Base-by-base conservation (phyloP, 2,113 vertebrate species). In the Vulpes lagopus region DNA sequence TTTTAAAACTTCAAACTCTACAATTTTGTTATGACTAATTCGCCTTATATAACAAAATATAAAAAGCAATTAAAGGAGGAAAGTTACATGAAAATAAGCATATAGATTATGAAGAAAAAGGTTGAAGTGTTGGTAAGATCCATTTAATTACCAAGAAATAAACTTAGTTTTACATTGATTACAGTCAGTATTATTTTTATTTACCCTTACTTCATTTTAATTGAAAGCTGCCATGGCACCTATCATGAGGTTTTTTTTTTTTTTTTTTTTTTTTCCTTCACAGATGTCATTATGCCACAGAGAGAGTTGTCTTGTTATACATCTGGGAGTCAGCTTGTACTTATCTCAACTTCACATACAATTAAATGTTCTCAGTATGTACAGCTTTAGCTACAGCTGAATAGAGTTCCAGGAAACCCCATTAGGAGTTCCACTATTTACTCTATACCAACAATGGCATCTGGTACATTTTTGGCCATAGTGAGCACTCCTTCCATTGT, bases 381-480 rank as follows among this genome's bases (percentile, higher is more conserved):
- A 73, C 64, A 84, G 74, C 74, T 92, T 96, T 90, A 88, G 83
- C 65, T 69, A 88, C 69, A 84, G 79, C 64, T 90, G 57, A 95
- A 38, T n/a, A 64, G 87, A 65, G 87, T 94, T 94, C 94, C 76
- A 71, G 95, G 96, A 96, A 97, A 73, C 17, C 35, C 81, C 90
- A 88, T 78, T 55, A 93, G 71, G 82, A 51, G 64, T 74, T 84
- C 74, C 87, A 71, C 51, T 89, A 67, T 89, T 96, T 67, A 89
- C 92, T 64, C 82, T 67, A n/a, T 35, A 91, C 79, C 67, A 95
- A 51, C 59, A 89, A 92, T 35, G 59, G 82, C 96, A 97, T 93
- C 81, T 96, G 88, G 78, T n/a, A 11, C 27, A 53, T 53, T 96
- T 91, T 11, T 81, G 93, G 38, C 62, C n/a, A 19, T 4, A 12